Percentiles rank a stretch among this genome's conserved stretches.
Conservation (phyloP, 2,113 vertebrate species). For the Verasper variegatus region DNA sequence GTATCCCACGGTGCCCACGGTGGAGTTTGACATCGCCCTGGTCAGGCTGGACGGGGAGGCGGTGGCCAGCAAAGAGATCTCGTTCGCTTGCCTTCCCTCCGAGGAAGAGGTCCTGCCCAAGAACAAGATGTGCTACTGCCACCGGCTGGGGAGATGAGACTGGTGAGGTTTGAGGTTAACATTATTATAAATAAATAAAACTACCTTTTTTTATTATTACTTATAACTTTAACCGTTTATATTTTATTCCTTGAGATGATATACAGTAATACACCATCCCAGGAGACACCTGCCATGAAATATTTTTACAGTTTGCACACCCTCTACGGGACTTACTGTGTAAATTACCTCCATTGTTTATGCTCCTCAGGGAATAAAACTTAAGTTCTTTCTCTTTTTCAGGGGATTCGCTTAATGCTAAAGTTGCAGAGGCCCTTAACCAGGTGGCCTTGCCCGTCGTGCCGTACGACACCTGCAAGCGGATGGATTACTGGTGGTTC, state of each 20-base stretch:
- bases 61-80: constrained; percentile 58
- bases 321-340: constrained; percentile 61
- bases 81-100: constrained; percentile 80
- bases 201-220: background rate
- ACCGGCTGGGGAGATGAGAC: constrained; percentile 85
- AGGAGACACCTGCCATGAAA: background rate
- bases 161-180: constrained; percentile 46
- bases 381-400: background rate
- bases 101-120: constrained; percentile 74
- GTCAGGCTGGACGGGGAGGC: constrained; percentile 78
- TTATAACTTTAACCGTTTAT: background rate
- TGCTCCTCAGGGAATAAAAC: too few relatives aligned
- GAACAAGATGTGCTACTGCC: constrained; percentile 80
- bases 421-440: constrained; percentile 78
- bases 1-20: constrained; percentile 80
- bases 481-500: constrained; percentile 86
- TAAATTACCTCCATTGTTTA: constrained; percentile 1
- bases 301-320: constrained; percentile 25
- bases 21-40: constrained; percentile 84
- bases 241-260: constrained; percentile 7
- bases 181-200: background rate
- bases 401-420: constrained; percentile 78
- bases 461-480: constrained; percentile 79
- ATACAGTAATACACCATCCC: background rate
- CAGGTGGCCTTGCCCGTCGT: constrained; percentile 83